Evolutionary conservation across 2,113 vertebrate species (phyloP), one percentile per base, ranked within the genome.

Genomic region (Chauna torquata): DNA sequence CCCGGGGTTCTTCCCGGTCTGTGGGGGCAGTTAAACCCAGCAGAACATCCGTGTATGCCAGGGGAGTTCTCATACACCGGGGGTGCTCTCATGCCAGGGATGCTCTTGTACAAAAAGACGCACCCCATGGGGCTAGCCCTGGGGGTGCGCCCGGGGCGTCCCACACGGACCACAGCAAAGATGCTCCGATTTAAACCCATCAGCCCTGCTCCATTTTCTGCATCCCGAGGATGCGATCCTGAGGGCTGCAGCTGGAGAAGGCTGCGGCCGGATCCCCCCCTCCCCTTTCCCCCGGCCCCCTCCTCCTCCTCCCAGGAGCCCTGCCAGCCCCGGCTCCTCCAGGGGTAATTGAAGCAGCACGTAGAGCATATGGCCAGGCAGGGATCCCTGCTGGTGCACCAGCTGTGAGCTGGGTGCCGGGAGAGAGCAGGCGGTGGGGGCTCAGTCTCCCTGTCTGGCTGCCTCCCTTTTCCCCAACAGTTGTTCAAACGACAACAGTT

Each of bases 351-450:
- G 98, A 98, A 99, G 98, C 98, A 98, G 98, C 97, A 90, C 98
- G 98, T 97, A 97, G 97, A 98, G 98, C 99, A 99, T 99, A 99
- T 99, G 99, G 99, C 97, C 96, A 82, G 97, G 98, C 99, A 98
- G 98, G 98, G 97, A 94, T 98, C 98, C 99, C 99, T 99, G 98
- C 99, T 99, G 99, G 97, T 98, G 98, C 98, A 98, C 98, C 99
- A 99, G 99, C 99, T 99, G 99, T 98, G 99, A 97, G 97, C 98
- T 99, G 98, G 98, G 98, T 98, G 98, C 97, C 88, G 94, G 94
- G 97, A 97, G 98, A 96, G 98, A 95, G 97, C 95, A 93, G 96
- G 86, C 95, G 98, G 98, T 98, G 98, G 98, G 95, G 95, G 94
- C 94, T 97, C 98, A 97, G 88, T 93, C 92, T 96, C 97, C 94